Percentiles rank a stretch among this genome's conserved stretches.
phyloP scores from a whole-genome alignment of 2,113 vertebrate genomes.

The Girardinichthys multiradiatus region DNA sequence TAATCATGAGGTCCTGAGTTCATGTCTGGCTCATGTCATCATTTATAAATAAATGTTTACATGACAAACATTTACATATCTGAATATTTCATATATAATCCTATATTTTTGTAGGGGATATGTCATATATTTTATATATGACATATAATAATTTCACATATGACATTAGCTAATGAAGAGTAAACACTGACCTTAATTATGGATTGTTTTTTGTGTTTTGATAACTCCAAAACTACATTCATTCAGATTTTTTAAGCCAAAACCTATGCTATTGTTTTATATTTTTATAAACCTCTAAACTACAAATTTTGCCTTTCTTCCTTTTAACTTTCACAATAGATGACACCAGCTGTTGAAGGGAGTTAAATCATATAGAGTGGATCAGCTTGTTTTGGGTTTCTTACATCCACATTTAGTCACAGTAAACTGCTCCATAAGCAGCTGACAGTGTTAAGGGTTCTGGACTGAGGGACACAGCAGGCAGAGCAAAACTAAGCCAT shows the following conservation, averaged over 20 bases:
- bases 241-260: not conserved
- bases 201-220: not conserved
- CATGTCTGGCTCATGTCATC: too few species aligned
- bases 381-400: not conserved
- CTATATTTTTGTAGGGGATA: too few species aligned
- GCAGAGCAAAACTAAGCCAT: slow-evolving; percentile 6
- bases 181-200: not conserved
- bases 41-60: too few species aligned
- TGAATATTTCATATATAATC: too few species aligned
- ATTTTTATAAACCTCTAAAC: not conserved
- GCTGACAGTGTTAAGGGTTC: not conserved
- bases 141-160: not conserved
- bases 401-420: not conserved
- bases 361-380: not conserved
- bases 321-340: not conserved
- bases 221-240: too few species aligned
- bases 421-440: not conserved
- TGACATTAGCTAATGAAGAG: not conserved
- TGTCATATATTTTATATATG: too few species aligned
- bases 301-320: not conserved
- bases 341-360: not conserved
- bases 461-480: slow-evolving; percentile 29
- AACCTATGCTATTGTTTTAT: not conserved
- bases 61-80: too few species aligned
- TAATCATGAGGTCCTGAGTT: too few species aligned